Evolutionary conservation across 2,113 vertebrate genomes (phyloP), one percentile per base, ranked within the genome.

Genomic region (Nasalis larvatus): DNA sequence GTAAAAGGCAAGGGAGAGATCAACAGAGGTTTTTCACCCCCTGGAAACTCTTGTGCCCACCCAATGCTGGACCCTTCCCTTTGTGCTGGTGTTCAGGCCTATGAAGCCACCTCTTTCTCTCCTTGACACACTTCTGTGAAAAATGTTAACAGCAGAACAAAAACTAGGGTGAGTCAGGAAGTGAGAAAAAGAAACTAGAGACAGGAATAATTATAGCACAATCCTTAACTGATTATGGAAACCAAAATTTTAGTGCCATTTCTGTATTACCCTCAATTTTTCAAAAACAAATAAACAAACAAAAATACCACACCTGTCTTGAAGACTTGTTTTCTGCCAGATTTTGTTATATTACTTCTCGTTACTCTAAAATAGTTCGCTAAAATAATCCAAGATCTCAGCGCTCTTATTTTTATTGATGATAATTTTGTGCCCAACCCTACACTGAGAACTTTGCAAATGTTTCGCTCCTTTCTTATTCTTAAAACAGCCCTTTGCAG

Each of bases 281-380:
- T 93, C 14, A 90, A 63, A 84, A 68, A 63, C 56, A 23, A 23
- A 23, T 3, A 23, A 56, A 56, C 21, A 58, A 58, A 9, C 56
- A 23, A 58, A 58, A 58, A 58, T 23, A 58, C 21, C 56, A 4
- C 2, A 69, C 1, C 25, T 86, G 60, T 23, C 32, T 54, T 32
- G 32, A 80, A 84, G 27, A 60, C 7, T 63, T 68, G 4, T 52
- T 74, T 92, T 83, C 30, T 92, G 54, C 8, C 49, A 85, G 37
- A 76, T 93, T 77, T 71, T 81, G 12, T 88, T 88, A 35, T 32
- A 37, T 87, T 86, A 83, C 4, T 54, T 96, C 82, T 86, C 74
- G 35, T 91, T 86, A 45, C 40, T 96, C 32, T 74, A 90, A 83
- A 86, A 56, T 81, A 42, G 45, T 89, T 89, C 86, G 35, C n/a